Evolutionary conservation across 2,888 invertebrate species (phyloP).

Genomic region (Dynastes tityus): DNA sequence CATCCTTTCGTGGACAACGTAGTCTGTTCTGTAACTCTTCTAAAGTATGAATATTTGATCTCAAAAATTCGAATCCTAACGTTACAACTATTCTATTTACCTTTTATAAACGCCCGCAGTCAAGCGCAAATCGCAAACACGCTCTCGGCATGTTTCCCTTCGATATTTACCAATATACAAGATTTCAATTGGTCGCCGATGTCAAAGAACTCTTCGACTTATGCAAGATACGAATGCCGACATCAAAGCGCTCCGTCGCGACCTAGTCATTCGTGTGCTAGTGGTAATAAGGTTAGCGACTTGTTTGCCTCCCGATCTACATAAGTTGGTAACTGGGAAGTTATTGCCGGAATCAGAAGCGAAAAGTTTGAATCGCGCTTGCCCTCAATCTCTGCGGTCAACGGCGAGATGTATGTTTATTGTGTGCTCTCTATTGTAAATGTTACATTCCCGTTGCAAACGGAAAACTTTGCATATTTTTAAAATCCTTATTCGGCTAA

Average conservation of each 20-base stretch:
- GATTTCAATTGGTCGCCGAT: constrained; percentile 9
- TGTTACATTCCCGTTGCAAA: too few relatives aligned
- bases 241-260: constrained; percentile 20
- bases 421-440: too few relatives aligned
- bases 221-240: not conserved
- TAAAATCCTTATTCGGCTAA: too few relatives aligned
- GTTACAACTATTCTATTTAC: not conserved
- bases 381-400: too few relatives aligned
- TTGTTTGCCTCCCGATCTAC: constrained; percentile 17
- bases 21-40: too few relatives aligned
- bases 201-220: constrained; percentile 19
- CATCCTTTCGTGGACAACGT: too few relatives aligned
- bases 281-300: constrained; percentile 12
- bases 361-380: too few relatives aligned
- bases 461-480: too few relatives aligned
- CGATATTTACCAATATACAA: not conserved
- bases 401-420: too few relatives aligned
- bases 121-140: not conserved
- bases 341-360: not conserved
- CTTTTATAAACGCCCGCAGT: not conserved
- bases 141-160: not conserved
- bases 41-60: too few relatives aligned
- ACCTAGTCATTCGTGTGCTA: not conserved
- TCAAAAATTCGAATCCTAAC: too few relatives aligned
- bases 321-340: not conserved